A percentile compares a stretch with the other conserved stretches of the same genome.
Conservation (phyloP, 2,113 vertebrate species). For the Mesocricetus auratus region DNA sequence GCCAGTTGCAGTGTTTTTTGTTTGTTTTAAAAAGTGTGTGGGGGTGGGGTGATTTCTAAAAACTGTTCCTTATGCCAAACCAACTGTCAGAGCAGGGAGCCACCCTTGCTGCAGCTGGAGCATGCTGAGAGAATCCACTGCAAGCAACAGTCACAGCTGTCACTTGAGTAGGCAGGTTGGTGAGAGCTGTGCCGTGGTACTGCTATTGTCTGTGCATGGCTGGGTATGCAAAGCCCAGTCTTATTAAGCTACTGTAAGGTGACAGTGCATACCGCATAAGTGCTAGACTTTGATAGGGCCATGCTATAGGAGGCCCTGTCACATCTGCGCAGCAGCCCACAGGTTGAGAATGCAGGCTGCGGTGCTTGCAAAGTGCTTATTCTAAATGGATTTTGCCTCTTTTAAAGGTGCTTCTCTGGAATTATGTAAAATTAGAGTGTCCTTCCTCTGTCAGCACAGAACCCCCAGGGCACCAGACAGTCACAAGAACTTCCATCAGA, state of each 20-base stretch:
- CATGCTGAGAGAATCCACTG: conserved; percentile 45
- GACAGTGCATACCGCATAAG: not conserved
- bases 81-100: not conserved
- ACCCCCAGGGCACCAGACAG: not conserved
- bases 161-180: conserved; percentile 44
- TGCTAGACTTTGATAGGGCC: not conserved
- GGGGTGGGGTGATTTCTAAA: not conserved
- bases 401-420: not conserved
- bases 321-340: not conserved
- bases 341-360: not conserved
- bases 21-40: not conserved
- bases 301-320: not conserved
- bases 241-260: conserved; percentile 48
- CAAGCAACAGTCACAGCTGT: conserved; percentile 41
- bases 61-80: not conserved
- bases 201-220: conserved; percentile 30
- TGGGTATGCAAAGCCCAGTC: conserved; percentile 15
- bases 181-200: not conserved
- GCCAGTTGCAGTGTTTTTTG: not conserved
- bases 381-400: not conserved
- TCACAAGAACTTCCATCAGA: not conserved
- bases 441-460: not conserved
- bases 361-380: not conserved
- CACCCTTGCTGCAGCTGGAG: not conserved
- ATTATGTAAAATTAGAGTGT: not conserved